phyloP scores from a whole-genome alignment of 2,797 vertebrate genomes.

The Tarsius wallacei region DNA sequence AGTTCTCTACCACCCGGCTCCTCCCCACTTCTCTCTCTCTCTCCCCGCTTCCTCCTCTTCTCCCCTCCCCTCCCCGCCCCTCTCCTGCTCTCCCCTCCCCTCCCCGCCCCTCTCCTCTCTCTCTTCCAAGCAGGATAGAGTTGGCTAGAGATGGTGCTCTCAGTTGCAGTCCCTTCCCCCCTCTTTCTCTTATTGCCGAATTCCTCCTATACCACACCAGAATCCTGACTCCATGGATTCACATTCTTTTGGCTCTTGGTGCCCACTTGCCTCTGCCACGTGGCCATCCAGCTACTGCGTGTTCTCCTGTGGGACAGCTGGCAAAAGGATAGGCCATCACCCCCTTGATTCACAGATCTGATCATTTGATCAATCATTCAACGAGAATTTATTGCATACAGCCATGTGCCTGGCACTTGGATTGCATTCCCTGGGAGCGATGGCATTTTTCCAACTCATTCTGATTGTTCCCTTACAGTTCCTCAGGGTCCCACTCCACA shows the following conservation, averaged over 20 bases:
- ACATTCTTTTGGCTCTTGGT: neutral
- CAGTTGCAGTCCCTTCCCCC: neutral
- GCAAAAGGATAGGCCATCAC: neutral
- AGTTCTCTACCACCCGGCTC: neutral
- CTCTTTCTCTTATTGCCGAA: conserved; percentile 2
- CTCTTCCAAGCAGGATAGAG: neutral
- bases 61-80: neutral
- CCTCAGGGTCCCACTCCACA: neutral
- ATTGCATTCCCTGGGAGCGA: neutral
- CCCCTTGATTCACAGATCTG: neutral
- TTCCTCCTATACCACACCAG: neutral
- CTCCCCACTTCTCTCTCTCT: neutral
- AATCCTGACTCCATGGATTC: neutral
- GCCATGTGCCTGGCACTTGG: neutral
- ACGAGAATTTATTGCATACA: neutral
- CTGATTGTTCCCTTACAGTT: neutral
- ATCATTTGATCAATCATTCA: neutral
- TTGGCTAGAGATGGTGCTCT: neutral
- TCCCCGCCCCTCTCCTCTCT: neutral
- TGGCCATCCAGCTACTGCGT: neutral
- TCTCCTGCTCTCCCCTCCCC: neutral
- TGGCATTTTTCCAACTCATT: neutral
- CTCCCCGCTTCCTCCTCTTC: too few relatives aligned
- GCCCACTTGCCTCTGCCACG: neutral
- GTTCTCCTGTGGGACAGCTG: neutral